A percentile compares a stretch with the other conserved stretches of the same genome.
Evolutionary conservation across 2,797 vertebrate genomes (phyloP).

Genomic region (Myotis planiceps): DNA sequence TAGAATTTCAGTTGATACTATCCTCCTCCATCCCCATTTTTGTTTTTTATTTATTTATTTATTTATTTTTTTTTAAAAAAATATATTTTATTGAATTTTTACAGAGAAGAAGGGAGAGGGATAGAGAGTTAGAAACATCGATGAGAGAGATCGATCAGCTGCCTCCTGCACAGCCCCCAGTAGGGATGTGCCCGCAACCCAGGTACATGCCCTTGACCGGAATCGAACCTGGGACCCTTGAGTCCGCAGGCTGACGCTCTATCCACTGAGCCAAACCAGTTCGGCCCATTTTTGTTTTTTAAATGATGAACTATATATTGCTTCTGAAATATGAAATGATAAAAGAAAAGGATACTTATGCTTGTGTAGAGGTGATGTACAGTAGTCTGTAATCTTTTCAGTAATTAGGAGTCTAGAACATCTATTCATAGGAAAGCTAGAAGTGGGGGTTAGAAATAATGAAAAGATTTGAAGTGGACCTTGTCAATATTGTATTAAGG

Average conservation of each 20-base stretch:
- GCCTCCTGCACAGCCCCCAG: too few relatives aligned
- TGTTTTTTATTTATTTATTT: too few relatives aligned
- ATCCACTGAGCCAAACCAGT: too few relatives aligned
- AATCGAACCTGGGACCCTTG: too few relatives aligned
- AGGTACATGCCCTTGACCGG: too few relatives aligned
- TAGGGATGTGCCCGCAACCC: too few relatives aligned
- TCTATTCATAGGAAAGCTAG: not conserved
- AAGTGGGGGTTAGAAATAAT: not conserved
- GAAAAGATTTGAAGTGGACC: not conserved
- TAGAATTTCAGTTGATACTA: not conserved
- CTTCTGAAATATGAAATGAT: not conserved
- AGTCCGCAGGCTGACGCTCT: too few relatives aligned
- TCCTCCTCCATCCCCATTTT: not conserved
- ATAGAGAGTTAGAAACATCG: too few relatives aligned
- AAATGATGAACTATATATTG: not conserved
- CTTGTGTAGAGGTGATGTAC: not conserved
- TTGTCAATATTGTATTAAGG: not conserved
- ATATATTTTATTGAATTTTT: too few relatives aligned
- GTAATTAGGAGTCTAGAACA: not conserved
- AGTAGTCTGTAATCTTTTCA: not conserved
- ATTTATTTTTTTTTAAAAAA: too few relatives aligned
- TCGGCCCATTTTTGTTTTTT: constrained; percentile 10
- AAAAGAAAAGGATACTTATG: not conserved
- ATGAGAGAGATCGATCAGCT: too few relatives aligned
- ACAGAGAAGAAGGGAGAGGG: too few relatives aligned